Conservation (phyloP, 1,140 invertebrate species). For the Psilanteris sp. region DNA sequence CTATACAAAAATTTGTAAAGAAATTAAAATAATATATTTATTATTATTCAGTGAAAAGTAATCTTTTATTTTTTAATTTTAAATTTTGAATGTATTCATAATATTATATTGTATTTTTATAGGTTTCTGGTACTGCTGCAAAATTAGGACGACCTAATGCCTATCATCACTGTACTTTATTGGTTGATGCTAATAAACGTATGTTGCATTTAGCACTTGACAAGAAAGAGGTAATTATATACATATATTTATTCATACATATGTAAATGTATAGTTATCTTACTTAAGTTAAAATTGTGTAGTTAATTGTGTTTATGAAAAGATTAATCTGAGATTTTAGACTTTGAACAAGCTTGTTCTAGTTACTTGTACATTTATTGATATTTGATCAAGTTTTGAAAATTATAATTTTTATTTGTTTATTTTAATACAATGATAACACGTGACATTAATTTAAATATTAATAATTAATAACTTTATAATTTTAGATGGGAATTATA, state of each 20-base stretch:
- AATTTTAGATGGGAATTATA: constrained; percentile 81
- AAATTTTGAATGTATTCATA: not conserved
- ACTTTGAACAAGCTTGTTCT: constrained; percentile 19
- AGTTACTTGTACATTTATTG: too few species aligned
- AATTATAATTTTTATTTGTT: constrained; percentile 23
- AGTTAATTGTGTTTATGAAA: constrained; percentile 11
- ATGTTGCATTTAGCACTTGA: constrained; percentile 84
- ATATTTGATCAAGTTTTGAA: constrained; percentile 36
- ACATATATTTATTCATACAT: constrained; percentile 25
- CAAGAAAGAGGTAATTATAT: constrained; percentile 83
- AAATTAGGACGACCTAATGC: constrained; percentile 91
- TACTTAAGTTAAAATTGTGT: not conserved
- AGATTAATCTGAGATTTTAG: constrained; percentile 15
- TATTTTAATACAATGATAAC: too few species aligned
- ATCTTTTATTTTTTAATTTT: not conserved
- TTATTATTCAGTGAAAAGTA: too few species aligned
- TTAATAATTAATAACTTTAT: not conserved
- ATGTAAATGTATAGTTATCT: constrained; percentile 29
- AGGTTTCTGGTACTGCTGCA: constrained; percentile 95
- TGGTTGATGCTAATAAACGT: constrained; percentile 90
- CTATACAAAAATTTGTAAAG: too few species aligned
- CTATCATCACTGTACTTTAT: constrained; percentile 96
- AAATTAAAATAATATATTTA: too few species aligned
- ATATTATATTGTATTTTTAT: too few species aligned
- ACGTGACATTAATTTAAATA: too few species aligned